Percentiles rank a stretch among this genome's conserved stretches.
Evolutionary conservation across 1,140 invertebrate genomes (phyloP).

Genomic region (Drosophila chauvacae): DNA sequence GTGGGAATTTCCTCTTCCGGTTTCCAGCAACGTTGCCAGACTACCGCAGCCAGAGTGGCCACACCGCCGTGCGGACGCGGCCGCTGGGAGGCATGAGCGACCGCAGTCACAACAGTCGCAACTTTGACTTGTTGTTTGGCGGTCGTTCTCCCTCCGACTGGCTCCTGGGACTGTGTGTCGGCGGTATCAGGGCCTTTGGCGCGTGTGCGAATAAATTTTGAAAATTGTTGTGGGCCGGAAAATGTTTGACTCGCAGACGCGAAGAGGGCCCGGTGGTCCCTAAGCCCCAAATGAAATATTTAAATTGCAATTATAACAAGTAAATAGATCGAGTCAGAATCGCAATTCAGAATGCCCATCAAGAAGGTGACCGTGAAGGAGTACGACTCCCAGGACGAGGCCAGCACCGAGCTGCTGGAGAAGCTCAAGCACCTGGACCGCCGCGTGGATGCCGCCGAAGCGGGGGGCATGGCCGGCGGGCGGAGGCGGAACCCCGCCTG

Average conservation of each 20-base stretch:
- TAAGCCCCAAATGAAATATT: constrained; percentile 10
- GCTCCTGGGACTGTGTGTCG: constrained; percentile 3
- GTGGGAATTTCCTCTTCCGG: not conserved
- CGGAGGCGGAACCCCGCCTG: constrained; percentile 38
- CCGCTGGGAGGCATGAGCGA: not conserved
- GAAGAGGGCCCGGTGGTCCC: constrained; percentile 22
- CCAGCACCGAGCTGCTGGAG: constrained; percentile 77
- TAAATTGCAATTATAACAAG: not conserved
- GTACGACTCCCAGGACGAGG: constrained; percentile 77
- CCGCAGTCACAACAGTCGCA: constrained; percentile 46
- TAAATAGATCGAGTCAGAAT: constrained; percentile 6
- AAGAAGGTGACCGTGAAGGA: constrained; percentile 60
- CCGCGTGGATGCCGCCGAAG: constrained; percentile 64
- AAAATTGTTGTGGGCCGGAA: not conserved
- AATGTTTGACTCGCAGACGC: constrained; percentile 27
- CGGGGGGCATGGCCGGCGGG: constrained; percentile 39
- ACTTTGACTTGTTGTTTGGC: constrained; percentile 57
- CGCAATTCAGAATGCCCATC: constrained; percentile 21
- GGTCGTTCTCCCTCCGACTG: constrained; percentile 34
- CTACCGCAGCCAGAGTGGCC: constrained; percentile 5
- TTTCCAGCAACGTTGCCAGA: constrained; percentile 19
- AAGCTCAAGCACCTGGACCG: constrained; percentile 82
- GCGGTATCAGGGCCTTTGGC: constrained; percentile 13
- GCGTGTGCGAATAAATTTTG: constrained; percentile 28
- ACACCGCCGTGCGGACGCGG: not conserved